These are phyloP conservation scores for Onychostruthus taczanowskii DNA, from an alignment of 2,113 vertebrate species.

Conservation along the genomic window DNA sequence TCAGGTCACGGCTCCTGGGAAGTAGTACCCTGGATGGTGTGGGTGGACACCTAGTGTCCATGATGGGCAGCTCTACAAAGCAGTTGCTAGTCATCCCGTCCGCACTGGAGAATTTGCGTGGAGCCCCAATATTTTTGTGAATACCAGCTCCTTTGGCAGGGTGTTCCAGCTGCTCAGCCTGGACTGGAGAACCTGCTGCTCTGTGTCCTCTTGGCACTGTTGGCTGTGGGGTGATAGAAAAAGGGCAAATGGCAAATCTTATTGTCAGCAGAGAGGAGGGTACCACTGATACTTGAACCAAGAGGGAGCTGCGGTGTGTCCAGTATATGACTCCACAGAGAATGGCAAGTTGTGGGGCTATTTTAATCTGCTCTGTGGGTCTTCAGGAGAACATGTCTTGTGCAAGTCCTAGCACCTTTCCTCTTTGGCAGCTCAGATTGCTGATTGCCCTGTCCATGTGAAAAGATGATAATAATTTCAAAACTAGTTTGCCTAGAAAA, in stretches of 20 bases:
- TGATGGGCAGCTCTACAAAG: background rate
- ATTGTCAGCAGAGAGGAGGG: background rate
- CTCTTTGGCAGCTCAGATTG: background rate
- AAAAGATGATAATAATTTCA: background rate
- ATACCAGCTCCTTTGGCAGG: background rate
- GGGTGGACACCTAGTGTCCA: accelerated
- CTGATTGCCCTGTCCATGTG: background rate
- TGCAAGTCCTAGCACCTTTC: background rate
- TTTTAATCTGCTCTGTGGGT: background rate
- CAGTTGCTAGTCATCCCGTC: background rate
- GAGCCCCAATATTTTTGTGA: accelerated
- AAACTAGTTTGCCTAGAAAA: background rate
- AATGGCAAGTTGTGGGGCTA: background rate
- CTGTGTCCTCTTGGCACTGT: background rate
- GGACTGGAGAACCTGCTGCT: background rate
- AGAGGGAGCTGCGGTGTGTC: background rate
- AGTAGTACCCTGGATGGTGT: background rate
- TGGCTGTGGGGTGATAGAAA: background rate
- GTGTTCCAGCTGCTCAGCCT: accelerated
- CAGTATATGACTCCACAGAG: background rate
- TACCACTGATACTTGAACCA: background rate
- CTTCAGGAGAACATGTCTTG: background rate
- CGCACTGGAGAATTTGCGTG: background rate
- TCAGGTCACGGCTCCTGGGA: background rate
- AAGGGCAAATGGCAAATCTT: background rate